phyloP scores from a whole-genome alignment of 2,888 invertebrate genomes.

The Heliconius charithonia region DNA sequence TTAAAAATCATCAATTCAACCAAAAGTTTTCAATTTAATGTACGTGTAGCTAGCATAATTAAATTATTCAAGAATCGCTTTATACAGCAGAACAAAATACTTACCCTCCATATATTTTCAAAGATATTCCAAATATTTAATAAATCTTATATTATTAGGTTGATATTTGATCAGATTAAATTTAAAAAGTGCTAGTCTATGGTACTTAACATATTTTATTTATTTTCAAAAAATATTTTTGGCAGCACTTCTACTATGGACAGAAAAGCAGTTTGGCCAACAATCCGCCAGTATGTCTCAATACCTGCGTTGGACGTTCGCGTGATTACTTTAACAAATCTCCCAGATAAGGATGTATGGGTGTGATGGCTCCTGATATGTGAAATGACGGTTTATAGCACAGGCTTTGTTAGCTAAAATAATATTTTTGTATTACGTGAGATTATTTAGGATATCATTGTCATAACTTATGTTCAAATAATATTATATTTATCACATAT shows the following conservation, averaged over 20 bases:
- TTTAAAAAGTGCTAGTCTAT: neutral
- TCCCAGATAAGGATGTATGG: conserved; percentile 51
- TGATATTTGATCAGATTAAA: too few relatives aligned
- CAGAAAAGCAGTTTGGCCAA: neutral
- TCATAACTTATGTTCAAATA: too few relatives aligned
- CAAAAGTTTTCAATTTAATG: too few relatives aligned
- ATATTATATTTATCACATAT: too few relatives aligned
- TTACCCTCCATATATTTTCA: too few relatives aligned
- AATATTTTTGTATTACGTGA: neutral
- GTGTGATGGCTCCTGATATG: conserved; percentile 35
- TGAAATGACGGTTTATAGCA: conserved; percentile 24
- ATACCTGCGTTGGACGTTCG: conserved; percentile 61
- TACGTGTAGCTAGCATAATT: too few relatives aligned
- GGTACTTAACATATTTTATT: neutral
- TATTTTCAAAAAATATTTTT: neutral
- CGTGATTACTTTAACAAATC: conserved; percentile 69
- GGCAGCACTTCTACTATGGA: too few relatives aligned
- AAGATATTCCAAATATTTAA: too few relatives aligned
- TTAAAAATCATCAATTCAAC: too few relatives aligned
- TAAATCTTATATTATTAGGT: too few relatives aligned
- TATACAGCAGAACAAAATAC: too few relatives aligned
- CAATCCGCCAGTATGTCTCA: conserved; percentile 39
- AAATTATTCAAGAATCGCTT: too few relatives aligned
- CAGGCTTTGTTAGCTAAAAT: conserved; percentile 5
- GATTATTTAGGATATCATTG: neutral